These are phyloP conservation scores for Dynastes maya DNA, from an alignment of 2,888 invertebrate species.

Conservation along the genomic window DNA sequence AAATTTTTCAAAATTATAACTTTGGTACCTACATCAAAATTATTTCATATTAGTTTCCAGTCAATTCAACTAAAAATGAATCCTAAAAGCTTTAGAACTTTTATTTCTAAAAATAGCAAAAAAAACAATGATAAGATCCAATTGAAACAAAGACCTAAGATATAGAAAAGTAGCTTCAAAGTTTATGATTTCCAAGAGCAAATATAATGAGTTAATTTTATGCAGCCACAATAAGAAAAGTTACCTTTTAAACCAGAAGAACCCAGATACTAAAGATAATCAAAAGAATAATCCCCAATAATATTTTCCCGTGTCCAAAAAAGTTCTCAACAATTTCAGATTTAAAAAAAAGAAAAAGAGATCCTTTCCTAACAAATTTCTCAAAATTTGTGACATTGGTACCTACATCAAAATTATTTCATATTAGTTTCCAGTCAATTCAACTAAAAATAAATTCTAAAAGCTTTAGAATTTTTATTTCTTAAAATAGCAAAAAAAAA, in stretches of 20 bases:
- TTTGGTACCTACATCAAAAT: no score
- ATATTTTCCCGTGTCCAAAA: no score
- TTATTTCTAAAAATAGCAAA: background rate
- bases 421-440: no score
- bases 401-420: no score
- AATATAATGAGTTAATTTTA: slow-evolving; percentile 46
- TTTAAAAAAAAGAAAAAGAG: no score
- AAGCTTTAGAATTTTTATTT: background rate
- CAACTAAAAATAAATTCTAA: no score
- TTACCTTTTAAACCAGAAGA: slow-evolving; percentile 46
- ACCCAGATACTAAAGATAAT: background rate
- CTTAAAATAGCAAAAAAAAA: background rate
- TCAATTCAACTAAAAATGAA: background rate
- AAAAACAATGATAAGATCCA: background rate
- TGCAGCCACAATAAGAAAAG: slow-evolving; percentile 44
- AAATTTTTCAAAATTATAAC: no score
- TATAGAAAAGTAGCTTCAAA: background rate
- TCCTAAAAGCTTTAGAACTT: background rate
- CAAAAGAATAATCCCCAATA: no score
- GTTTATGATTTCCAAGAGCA: slow-evolving; percentile 39
- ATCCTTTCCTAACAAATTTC: no score
- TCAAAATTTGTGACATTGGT: no score
- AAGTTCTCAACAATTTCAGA: no score
- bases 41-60: no score
- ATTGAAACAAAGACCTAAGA: slow-evolving; percentile 21